Conservation (phyloP, 37 sponge, comb jelly and placozoan species). For the Beroe forskalii region DNA sequence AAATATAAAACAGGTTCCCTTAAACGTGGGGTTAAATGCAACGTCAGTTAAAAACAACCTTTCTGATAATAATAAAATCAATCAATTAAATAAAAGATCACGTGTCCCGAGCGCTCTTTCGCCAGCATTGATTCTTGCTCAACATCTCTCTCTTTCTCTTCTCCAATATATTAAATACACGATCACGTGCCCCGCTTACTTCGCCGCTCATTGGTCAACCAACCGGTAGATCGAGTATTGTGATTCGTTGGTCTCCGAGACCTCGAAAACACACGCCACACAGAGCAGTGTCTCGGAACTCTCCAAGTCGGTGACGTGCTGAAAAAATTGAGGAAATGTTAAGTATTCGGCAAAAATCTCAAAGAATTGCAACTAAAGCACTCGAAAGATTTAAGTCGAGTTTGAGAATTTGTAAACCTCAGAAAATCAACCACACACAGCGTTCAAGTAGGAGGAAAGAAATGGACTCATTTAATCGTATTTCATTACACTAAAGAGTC, state of each 20-base stretch:
- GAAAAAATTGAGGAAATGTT: not conserved
- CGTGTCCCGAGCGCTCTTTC: too few species aligned
- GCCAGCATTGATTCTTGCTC: too few species aligned
- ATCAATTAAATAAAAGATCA: constrained; percentile 34
- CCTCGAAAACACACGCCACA: constrained; percentile 96
- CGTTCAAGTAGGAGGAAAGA: too few species aligned
- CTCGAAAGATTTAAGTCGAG: too few species aligned
- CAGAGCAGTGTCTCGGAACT: constrained; percentile 91
- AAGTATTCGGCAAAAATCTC: not conserved
- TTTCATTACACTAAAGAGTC: too few species aligned
- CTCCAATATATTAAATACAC: too few species aligned
- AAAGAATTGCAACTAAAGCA: too few species aligned
- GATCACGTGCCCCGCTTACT: too few species aligned
- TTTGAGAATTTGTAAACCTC: too few species aligned
- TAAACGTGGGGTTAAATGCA: not conserved
- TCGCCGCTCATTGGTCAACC: constrained; percentile 57
- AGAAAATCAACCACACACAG: too few species aligned
- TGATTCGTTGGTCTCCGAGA: constrained; percentile 78
- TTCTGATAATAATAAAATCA: constrained; percentile 35
- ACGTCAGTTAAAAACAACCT: constrained; percentile 49
- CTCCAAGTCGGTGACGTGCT: constrained; percentile 92
- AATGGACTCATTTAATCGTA: too few species aligned
- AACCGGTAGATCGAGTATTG: constrained; percentile 81
- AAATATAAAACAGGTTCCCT: constrained; percentile 24
- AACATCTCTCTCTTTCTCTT: too few species aligned